phyloP scores from a whole-genome alignment of 2,113 vertebrate species.

The Gobius niger region DNA sequence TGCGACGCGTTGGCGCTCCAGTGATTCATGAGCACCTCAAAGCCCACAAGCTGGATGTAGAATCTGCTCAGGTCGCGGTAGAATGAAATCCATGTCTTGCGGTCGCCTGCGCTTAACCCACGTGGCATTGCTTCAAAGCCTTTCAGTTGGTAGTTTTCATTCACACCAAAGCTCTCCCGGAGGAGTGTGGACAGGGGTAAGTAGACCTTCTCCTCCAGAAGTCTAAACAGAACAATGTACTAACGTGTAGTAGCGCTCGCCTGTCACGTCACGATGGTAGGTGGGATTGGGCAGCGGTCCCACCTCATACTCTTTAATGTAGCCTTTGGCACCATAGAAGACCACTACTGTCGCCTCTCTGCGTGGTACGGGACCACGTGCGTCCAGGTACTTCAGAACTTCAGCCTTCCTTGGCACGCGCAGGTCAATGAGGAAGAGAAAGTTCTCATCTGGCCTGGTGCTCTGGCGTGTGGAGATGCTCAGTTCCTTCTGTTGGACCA shows the following conservation, averaged over 20 bases:
- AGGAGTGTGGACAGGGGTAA: constrained; percentile 64
- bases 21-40: constrained; percentile 86
- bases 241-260: constrained; percentile 73
- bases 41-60: constrained; percentile 83
- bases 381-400: constrained; percentile 78
- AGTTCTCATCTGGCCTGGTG: constrained; percentile 78
- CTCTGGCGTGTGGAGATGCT: constrained; percentile 71
- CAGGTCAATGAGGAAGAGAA: constrained; percentile 82
- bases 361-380: constrained; percentile 46
- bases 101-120: constrained; percentile 80
- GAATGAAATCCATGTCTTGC: constrained; percentile 84
- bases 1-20: no score
- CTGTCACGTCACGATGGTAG: constrained; percentile 68
- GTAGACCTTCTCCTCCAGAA: constrained; percentile 29
- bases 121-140: constrained; percentile 77
- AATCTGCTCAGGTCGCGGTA: constrained; percentile 77
- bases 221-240: constrained; percentile 66
- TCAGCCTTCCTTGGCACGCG: constrained; percentile 79
- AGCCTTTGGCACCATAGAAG: no score
- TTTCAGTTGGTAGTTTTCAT: neutral
- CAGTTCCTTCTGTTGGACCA: constrained; percentile 61
- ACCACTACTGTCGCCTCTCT: no score
- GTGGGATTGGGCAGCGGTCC: constrained; percentile 72
- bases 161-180: constrained; percentile 78
- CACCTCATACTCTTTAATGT: no score